Evolutionary conservation across 2,888 invertebrate genomes (phyloP), one percentile per base, ranked within the genome.

Genomic region (Phengaris arion): DNA sequence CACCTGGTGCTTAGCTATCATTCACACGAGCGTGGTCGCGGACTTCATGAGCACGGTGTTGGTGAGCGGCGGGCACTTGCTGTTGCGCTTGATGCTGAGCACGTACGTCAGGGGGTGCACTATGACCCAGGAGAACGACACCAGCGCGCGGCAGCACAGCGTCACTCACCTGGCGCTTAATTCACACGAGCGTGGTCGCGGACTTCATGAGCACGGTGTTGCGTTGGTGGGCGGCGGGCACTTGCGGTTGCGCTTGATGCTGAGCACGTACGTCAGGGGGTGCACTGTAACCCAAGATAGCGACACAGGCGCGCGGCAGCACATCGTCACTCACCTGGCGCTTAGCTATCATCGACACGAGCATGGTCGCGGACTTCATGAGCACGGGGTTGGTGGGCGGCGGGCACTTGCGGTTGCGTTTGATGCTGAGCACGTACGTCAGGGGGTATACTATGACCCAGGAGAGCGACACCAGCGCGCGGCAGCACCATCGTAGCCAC

Each of bases 1-100:
- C 86, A 96, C 97, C 95, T 96, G 94, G 94, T 90, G 94, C 74
- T 90, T 95, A 84, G 97, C 94, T 83, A 97, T 97, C 94, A 95
- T 95, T 81, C 92, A 93, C 6, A 97, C 95, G 77, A 97, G 88
- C 77, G 94, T 94, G 13, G 95, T 95, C 68, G 96, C 97, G 77
- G 96, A 95, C 82, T 95, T 94, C 83, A 95, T 94, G 74, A 97
- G 93, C 79, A 97, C 84, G 45, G 95, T 94, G 85, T 96, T 95
- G 59, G 89, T 91, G 10, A 97, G 95, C 2, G 96, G 95, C 46
- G 96, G 95, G 83, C 95, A 94, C 87, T 94, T 94, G 85, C 93
- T 94, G 76, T 92, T 94, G 79, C 94, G 89, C 83, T 93, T 93
- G 81, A 95, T 93, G 82, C 92, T 94, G 35, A 92, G 79, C 74